Base-by-base conservation (phyloP, 1,140 invertebrate species). In the Leptonema lineaticorne region DNA sequence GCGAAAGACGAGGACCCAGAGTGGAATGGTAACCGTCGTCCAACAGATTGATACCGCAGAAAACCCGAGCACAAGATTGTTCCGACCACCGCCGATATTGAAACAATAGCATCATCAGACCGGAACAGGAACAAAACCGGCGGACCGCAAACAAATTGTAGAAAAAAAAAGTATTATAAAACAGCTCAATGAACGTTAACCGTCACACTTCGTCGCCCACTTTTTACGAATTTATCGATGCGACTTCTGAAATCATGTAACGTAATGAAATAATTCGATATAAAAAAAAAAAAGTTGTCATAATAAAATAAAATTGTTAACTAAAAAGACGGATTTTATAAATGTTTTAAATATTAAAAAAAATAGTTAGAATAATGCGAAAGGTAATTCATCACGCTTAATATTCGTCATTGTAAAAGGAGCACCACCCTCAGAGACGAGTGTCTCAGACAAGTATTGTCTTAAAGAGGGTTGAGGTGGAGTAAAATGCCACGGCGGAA, bases 361-460 rank as follows among this genome's bases (percentile, higher is more conserved):
- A n/a, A n/a, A n/a, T n/a, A n/a, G n/a, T n/a, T n/a, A n/a, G n/a
- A n/a, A n/a, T n/a, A n/a, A n/a, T n/a, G 37, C 37, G 9, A 41
- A 11, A 14, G 29, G 45, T 22, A 64, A 64, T 64, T 64, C 33
- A 64, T 64, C 62, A 64, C 41, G 41, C 26, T 37, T 24, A 50
- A 64, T 50, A 22, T 48, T 64, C 62, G 45, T 64, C 62, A 64
- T 64, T 24, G 18, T 50, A 64, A 53, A 20, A 37, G 27, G 50
- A 50, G 46, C 45, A 37, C 24, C 26, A 41, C n/a, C n/a, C n/a
- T n/a, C n/a, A n/a, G n/a, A n/a, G n/a, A n/a, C n/a, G 28, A 27
- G 46, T 70, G 69, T 45, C 27, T 48, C n/a, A 57, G 69, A 70
- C 64, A 67, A 46, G 57, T 58, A 70, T 70, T 70, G 69, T 53